These are phyloP conservation scores for Fregata magnificens DNA, from an alignment of 2,113 vertebrate genomes.

Conservation along the genomic window DNA sequence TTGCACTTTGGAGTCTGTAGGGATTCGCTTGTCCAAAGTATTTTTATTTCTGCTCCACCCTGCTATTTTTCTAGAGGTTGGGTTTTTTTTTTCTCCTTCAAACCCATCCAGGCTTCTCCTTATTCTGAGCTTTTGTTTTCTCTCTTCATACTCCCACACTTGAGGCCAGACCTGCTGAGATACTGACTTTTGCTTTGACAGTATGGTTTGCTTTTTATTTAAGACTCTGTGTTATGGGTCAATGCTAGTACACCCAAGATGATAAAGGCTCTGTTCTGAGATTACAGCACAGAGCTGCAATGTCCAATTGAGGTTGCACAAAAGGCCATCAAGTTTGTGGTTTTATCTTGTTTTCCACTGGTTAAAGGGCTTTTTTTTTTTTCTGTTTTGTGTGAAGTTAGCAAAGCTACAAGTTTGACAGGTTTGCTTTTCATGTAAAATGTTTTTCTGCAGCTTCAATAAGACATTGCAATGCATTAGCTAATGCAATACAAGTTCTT, in stretches of 20 bases:
- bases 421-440: constrained; percentile 56
- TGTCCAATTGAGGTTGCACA: constrained; percentile 51
- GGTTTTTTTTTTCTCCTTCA: accelerated
- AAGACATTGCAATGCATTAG: constrained; percentile 70
- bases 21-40: neutral
- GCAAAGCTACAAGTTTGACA: constrained; percentile 68
- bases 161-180: constrained; percentile 55
- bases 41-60: constrained; percentile 52
- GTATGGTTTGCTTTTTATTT: constrained; percentile 53
- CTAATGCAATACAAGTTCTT: constrained; percentile 72
- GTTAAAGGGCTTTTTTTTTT: constrained; percentile 38
- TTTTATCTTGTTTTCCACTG: constrained; percentile 70
- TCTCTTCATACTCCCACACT: neutral
- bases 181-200: constrained; percentile 39
- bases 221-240: constrained; percentile 47
- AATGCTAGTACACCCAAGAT: constrained; percentile 47
- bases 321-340: constrained; percentile 68
- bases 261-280: constrained; percentile 60
- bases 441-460: constrained; percentile 46
- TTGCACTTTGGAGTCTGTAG: neutral
- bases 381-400: constrained; percentile 64
- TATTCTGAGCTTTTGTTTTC: constrained; percentile 41
- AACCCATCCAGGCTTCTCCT: neutral
- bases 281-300: constrained; percentile 55
- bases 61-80: constrained; percentile 39